phyloP scores from a whole-genome alignment of 2,888 invertebrate genomes.

The Cataglyphis cursor region DNA sequence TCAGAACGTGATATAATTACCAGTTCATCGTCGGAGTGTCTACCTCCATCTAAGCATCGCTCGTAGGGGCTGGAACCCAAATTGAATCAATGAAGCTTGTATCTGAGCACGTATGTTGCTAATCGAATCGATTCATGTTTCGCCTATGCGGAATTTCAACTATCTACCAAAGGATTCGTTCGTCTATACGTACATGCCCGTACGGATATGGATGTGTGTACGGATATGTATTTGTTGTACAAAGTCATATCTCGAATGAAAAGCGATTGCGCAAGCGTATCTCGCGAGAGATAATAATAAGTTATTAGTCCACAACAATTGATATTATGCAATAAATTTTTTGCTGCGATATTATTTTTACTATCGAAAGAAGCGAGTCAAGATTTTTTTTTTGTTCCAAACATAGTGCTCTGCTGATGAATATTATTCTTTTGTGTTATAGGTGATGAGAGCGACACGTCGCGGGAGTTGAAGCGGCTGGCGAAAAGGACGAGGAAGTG shows the following conservation, averaged over 20 bases:
- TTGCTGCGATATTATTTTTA: neutral
- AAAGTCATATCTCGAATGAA: constrained; percentile 7
- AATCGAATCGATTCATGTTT: constrained; percentile 79
- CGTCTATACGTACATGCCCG: neutral
- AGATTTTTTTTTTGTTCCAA: neutral
- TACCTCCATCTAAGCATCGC: constrained; percentile 49
- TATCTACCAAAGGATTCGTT: constrained; percentile 65
- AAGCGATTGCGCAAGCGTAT: neutral
- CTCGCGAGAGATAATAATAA: neutral
- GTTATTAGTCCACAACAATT: neutral
- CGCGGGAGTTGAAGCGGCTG: constrained; percentile 76
- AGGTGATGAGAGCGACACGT: constrained; percentile 81
- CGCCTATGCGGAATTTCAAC: constrained; percentile 75
- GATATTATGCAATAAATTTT: neutral
- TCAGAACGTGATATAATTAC: constrained; percentile 56
- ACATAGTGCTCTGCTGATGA: neutral
- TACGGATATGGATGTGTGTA: no score
- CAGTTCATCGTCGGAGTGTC: constrained; percentile 51
- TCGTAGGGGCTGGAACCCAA: constrained; percentile 50
- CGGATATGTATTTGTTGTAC: neutral
- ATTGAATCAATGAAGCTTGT: constrained; percentile 76
- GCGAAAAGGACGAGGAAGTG: constrained; percentile 75
- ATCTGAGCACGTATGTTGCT: constrained; percentile 75
- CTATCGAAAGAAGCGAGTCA: neutral
- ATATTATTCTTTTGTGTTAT: constrained; percentile 73